Evolutionary conservation across 2,888 invertebrate species (phyloP).

Genomic region (Epinotia demarniana): DNA sequence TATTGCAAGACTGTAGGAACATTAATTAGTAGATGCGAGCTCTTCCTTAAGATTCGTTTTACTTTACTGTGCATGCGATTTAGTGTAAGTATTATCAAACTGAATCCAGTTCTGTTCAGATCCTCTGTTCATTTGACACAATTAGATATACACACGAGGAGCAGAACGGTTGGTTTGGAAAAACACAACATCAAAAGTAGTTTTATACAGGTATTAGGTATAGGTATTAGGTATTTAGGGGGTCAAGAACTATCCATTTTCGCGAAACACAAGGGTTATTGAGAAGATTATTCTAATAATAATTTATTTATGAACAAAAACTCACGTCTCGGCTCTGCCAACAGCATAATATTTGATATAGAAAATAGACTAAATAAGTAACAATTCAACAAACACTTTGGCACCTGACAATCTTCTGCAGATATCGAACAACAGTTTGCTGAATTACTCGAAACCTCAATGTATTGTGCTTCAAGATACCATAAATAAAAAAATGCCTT

Average conservation of each 20-base stretch:
- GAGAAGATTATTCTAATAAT: background rate
- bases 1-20: too few species aligned
- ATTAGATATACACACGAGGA: too few species aligned
- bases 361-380: background rate
- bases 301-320: background rate
- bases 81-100: background rate
- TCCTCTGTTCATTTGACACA: background rate
- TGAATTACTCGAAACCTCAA: background rate
- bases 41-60: too few species aligned
- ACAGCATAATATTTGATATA: background rate
- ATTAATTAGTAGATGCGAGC: too few species aligned
- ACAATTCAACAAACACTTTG: background rate
- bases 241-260: too few species aligned
- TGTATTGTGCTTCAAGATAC: conserved; percentile 54
- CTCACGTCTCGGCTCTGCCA: background rate
- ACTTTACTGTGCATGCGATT: too few species aligned
- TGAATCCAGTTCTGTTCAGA: background rate
- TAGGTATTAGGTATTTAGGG: too few species aligned
- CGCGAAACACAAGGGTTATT: background rate
- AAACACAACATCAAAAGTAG: background rate
- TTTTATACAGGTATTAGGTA: too few species aligned
- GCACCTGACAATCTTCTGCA: background rate
- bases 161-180: background rate
- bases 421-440: background rate
- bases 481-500: background rate